Base-by-base conservation (phyloP, 92 coral and sea anemone genomes). In the Zoanthus sociatus region DNA sequence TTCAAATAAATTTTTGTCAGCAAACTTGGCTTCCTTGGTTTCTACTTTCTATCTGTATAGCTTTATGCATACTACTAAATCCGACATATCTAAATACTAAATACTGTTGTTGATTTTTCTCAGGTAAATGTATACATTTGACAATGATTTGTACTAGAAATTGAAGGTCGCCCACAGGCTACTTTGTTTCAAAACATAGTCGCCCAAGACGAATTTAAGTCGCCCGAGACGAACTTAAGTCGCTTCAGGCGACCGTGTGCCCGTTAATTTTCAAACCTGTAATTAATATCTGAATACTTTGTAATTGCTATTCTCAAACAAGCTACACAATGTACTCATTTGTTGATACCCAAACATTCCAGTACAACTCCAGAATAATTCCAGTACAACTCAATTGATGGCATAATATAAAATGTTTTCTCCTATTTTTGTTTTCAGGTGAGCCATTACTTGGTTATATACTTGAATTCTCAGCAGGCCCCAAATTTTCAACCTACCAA, bases 251-350 rank as follows among this genome's bases (percentile, higher is more conserved):
- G 64, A 58, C 73, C 16, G 73, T 69, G 44, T 2, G 42, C 42
- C 42, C 42, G 42, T 37, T 37, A 37, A 37, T 37, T 37, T 37
- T 37, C 42, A 37, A 58, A 14, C 64, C 64, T 58, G 64, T 69
- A 78, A 78, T 78, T 56, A 78, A 58, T 56, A 78, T 78, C 53
- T 78, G 83, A 78, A 58, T 78, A 78, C 83, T 56, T 58, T 78
- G 50, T 42, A 78, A 5, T 63, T 60, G 71, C 71, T 78, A 60
- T 78, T 78, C 83, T 56, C 83, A 58, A 78, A 60, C 83, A 78
- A 78, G 71, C 37, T 78, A 78, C 83, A 60, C 83, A 78, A 78
- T 78, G 83, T 58, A 78, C 83, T 78, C 83, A 78, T 78, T 78
- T 78, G 83, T 32, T 78, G 83, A 78, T 78, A 78, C 71, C 71